These are phyloP conservation scores for Jaculus jaculus DNA, from an alignment of 2,113 vertebrate genomes.

Conservation along the genomic window DNA sequence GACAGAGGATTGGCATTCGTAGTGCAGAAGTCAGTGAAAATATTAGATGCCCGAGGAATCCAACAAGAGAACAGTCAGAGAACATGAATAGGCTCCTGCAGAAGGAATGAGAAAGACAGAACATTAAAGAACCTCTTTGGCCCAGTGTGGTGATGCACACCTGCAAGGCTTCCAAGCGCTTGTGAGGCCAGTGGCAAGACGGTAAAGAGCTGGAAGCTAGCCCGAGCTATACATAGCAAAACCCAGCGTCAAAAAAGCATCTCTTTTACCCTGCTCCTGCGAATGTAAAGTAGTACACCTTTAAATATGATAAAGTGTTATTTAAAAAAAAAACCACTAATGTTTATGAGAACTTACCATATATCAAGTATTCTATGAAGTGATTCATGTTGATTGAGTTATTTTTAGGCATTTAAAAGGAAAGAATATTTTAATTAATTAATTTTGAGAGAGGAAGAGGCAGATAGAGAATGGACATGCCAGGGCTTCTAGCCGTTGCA, in stretches of 20 bases:
- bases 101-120: conserved; percentile 30
- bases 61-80: not conserved
- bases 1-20: not conserved
- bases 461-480: too few species aligned
- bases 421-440: not conserved
- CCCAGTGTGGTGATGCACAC: too few species aligned
- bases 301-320: not conserved
- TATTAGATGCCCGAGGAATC: conserved; percentile 33
- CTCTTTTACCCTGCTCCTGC: not conserved
- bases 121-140: conserved; percentile 1
- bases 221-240: not conserved
- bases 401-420: too few species aligned
- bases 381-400: not conserved
- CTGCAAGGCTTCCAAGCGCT: not conserved
- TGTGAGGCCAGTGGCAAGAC: not conserved
- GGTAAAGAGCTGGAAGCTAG: not conserved
- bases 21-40: not conserved
- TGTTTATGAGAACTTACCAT: not conserved
- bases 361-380: conserved; percentile 21
- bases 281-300: conserved; percentile 38
- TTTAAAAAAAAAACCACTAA: not conserved
- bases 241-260: not conserved
- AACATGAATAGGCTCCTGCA: not conserved
- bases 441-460: too few species aligned
- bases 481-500: too few species aligned